phyloP scores from a whole-genome alignment of 2,888 invertebrate genomes.

The Gandaritis pyraliata region DNA sequence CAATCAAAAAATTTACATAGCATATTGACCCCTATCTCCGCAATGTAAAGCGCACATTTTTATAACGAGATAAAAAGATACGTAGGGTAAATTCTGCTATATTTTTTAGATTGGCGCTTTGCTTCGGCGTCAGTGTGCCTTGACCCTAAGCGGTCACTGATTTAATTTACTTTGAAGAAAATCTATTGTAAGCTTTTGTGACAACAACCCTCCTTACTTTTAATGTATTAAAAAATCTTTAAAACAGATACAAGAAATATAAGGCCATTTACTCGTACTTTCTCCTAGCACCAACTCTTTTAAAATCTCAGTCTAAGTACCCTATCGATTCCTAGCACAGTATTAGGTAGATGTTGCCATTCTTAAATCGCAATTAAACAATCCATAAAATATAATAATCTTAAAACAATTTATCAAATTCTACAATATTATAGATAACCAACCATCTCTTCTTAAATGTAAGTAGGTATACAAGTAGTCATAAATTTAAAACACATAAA shows the following conservation, averaged over 20 bases:
- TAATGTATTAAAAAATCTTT: conserved; percentile 8
- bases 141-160: no score
- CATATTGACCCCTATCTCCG: no score
- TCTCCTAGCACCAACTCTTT: conserved; percentile 50
- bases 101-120: no score
- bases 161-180: no score
- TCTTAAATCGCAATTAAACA: conserved; percentile 38
- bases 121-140: no score
- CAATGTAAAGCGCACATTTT: no score
- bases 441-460: conserved; percentile 27
- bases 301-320: conserved; percentile 53
- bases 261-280: conserved; percentile 42
- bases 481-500: conserved; percentile 27
- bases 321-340: conserved; percentile 7
- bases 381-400: conserved; percentile 33
- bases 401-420: conserved; percentile 33
- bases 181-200: no score
- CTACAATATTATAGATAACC: conserved; percentile 38
- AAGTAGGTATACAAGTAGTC: conserved; percentile 11
- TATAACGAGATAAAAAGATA: no score
- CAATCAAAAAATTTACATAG: no score
- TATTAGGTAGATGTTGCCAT: conserved; percentile 35
- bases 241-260: conserved; percentile 37
- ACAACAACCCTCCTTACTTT: background rate
- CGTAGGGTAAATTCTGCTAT: no score